Percentiles rank a stretch among this genome's conserved stretches.
Conservation (phyloP, 30 jellyfish, hydroid and myxozoan genomes). For the Cassiopea andromeda region DNA sequence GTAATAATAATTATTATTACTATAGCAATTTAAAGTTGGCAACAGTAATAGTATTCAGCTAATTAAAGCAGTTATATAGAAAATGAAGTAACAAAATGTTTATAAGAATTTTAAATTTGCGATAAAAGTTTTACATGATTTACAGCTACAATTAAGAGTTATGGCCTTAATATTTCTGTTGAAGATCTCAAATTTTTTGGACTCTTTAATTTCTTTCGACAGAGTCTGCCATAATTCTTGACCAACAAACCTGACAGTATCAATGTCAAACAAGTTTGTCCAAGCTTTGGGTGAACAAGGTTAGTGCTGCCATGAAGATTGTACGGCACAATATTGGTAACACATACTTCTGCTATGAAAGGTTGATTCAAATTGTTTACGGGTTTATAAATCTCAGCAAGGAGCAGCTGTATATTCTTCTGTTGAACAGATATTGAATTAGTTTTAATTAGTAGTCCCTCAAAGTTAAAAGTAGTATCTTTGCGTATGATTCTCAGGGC, state of each 20-base stretch:
- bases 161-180: not conserved
- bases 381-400: not conserved
- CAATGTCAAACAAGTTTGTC: not conserved
- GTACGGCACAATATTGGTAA: not conserved
- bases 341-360: not conserved
- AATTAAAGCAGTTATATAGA: not conserved
- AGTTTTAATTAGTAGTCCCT: not conserved
- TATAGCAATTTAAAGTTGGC: not conserved
- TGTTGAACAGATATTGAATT: not conserved
- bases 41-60: not conserved
- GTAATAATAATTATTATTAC: too few relatives aligned
- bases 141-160: not conserved
- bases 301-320: not conserved
- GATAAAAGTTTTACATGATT: not conserved
- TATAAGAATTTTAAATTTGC: not conserved
- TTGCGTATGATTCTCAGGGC: not conserved
- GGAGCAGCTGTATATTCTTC: not conserved
- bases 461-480: constrained; percentile 4
- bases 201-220: not conserved
- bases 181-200: not conserved
- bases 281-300: not conserved
- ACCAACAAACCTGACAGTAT: not conserved
- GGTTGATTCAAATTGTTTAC: not conserved
- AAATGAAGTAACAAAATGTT: not conserved
- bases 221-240: not conserved